These are phyloP conservation scores for Ecdyonurus torrentis DNA, from an alignment of 2,888 invertebrate species.

Conservation along the genomic window DNA sequence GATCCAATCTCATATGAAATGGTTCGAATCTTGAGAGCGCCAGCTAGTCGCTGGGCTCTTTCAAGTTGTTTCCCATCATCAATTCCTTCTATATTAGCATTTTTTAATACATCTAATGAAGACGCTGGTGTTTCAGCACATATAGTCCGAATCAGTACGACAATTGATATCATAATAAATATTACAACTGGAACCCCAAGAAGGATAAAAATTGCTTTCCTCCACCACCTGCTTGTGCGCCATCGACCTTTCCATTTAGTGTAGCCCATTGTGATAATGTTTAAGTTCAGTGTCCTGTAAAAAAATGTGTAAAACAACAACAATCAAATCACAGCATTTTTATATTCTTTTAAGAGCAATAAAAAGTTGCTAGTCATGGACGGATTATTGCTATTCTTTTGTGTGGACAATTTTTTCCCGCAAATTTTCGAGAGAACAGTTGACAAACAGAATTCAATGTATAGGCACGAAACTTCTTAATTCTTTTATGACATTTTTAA, in stretches of 20 bases:
- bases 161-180: background rate
- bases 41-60: conserved; percentile 16
- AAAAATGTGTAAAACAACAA: too few species aligned
- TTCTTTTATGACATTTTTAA: too few species aligned
- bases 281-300: background rate
- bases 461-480: too few species aligned
- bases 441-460: too few species aligned
- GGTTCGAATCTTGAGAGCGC: conserved; percentile 18
- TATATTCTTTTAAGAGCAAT: too few species aligned
- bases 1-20: conserved; percentile 16
- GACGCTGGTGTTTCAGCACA: background rate
- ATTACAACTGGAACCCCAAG: background rate
- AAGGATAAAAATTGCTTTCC: background rate
- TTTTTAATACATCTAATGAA: background rate
- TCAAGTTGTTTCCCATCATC: conserved; percentile 13
- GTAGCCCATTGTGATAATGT: background rate
- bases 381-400: too few species aligned
- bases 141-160: background rate
- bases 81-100: conserved; percentile 2
- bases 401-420: too few species aligned
- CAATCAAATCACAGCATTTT: too few species aligned
- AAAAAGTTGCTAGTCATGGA: too few species aligned
- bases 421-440: too few species aligned
- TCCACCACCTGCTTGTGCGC: background rate
- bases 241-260: background rate